These are phyloP conservation scores for Euclidia mi DNA, from an alignment of 2,888 invertebrate species.

Conservation along the genomic window DNA sequence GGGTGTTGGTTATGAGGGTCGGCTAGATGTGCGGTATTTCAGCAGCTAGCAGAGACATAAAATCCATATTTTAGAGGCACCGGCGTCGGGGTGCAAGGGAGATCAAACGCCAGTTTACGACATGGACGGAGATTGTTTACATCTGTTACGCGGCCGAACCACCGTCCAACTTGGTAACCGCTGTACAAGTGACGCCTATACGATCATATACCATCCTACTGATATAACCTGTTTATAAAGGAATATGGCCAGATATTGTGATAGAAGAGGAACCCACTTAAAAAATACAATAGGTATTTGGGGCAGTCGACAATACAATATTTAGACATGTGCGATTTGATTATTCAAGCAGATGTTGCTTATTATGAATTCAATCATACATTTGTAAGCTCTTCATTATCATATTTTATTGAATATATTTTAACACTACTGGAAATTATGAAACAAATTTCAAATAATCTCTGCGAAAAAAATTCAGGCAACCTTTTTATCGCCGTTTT, in stretches of 20 bases:
- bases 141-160: slow-evolving; percentile 85
- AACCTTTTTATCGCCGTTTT: slow-evolving; percentile 30
- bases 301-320: slow-evolving; percentile 17
- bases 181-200: slow-evolving; percentile 70
- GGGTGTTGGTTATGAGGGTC: slow-evolving; percentile 79
- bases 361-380: slow-evolving; percentile 19
- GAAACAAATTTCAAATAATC: slow-evolving; percentile 14
- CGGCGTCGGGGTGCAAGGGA: slow-evolving; percentile 72
- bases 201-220: slow-evolving; percentile 58
- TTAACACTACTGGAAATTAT: not conserved
- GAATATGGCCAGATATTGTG: not conserved
- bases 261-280: not conserved
- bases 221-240: slow-evolving; percentile 38
- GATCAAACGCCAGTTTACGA: slow-evolving; percentile 89
- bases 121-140: slow-evolving; percentile 88
- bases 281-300: slow-evolving; percentile 2
- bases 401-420: not conserved
- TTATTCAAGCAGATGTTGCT: slow-evolving; percentile 34
- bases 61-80: slow-evolving; percentile 88
- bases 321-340: slow-evolving; percentile 37
- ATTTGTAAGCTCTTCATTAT: slow-evolving; percentile 11
- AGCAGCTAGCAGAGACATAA: slow-evolving; percentile 85
- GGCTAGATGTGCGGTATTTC: slow-evolving; percentile 82
- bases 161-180: slow-evolving; percentile 86
- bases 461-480: slow-evolving; percentile 19